Percentiles rank a stretch among this genome's conserved stretches.
phyloP scores from a whole-genome alignment of 2,113 vertebrate genomes.

The Perognathus longimembris region DNA sequence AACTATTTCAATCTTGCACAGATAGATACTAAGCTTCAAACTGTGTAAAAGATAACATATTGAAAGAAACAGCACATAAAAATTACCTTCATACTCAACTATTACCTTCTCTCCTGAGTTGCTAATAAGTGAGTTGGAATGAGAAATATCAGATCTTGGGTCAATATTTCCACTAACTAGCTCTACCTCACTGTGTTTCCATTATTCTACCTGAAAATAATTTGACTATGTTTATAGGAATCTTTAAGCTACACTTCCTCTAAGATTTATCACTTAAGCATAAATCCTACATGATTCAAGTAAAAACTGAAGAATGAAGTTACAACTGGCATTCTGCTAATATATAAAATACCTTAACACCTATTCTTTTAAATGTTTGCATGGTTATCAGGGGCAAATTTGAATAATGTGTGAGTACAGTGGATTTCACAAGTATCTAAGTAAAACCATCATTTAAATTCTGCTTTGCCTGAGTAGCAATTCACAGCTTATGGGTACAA shows the following conservation, averaged over 20 bases:
- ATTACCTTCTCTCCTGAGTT: background rate
- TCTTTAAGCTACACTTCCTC: background rate
- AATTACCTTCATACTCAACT: background rate
- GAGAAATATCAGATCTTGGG: background rate
- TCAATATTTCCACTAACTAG: background rate
- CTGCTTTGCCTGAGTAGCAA: conserved; percentile 20
- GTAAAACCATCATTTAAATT: conserved; percentile 19
- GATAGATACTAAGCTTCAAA: conserved; percentile 6
- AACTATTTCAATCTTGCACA: background rate
- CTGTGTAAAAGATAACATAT: background rate
- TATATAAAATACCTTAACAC: background rate
- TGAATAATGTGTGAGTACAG: background rate
- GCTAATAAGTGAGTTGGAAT: conserved; percentile 12
- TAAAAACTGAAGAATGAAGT: background rate
- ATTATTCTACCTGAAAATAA: background rate
- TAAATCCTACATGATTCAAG: background rate
- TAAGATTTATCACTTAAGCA: background rate
- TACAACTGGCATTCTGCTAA: background rate
- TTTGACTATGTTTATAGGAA: background rate
- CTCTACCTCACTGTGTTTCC: background rate
- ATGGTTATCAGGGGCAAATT: background rate
- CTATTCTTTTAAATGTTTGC: background rate
- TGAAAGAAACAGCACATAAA: background rate
- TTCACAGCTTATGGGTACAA: background rate
- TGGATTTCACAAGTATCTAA: no score